phyloP scores from a whole-genome alignment of 2,113 vertebrate genomes.

The Meleagris gallopavo region DNA sequence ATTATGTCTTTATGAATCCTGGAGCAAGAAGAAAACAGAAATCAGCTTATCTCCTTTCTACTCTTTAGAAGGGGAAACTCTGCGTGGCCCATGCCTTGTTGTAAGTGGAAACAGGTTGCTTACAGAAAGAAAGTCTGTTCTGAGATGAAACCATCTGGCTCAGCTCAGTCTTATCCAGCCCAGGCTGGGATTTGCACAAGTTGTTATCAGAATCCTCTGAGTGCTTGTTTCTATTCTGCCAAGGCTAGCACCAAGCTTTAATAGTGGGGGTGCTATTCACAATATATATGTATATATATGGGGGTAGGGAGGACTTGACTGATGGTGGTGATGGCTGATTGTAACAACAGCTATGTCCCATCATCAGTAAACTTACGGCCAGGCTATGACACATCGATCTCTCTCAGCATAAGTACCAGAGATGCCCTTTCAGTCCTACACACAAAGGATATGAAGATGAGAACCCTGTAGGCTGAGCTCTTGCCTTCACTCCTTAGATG shows the following conservation, averaged over 20 bases:
- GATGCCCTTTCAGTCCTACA: neutral
- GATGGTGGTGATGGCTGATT: neutral
- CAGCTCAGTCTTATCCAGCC: neutral
- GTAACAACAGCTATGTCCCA: neutral
- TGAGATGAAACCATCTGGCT: constrained; percentile 7
- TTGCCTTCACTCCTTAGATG: neutral
- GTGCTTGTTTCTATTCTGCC: neutral
- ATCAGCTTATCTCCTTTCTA: neutral
- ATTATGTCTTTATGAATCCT: neutral
- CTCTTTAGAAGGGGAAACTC: constrained; percentile 3
- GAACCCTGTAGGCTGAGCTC: neutral
- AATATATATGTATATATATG: neutral
- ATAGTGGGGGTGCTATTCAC: neutral
- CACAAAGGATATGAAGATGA: neutral
- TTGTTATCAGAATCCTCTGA: constrained; percentile 27
- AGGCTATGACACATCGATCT: neutral
- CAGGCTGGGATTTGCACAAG: constrained; percentile 41
- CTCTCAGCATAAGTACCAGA: neutral
- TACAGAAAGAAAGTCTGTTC: constrained; percentile 11
- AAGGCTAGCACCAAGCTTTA: neutral
- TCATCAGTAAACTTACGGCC: neutral
- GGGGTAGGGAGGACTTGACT: neutral
- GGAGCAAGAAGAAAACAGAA: neutral
- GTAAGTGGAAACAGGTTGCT: constrained; percentile 44
- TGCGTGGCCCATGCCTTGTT: neutral